A percentile compares a stretch with the other conserved stretches of the same genome.
Evolutionary conservation across 64 coral and sea anemone species (phyloP).

Genomic region (Pachyseris speciosa): DNA sequence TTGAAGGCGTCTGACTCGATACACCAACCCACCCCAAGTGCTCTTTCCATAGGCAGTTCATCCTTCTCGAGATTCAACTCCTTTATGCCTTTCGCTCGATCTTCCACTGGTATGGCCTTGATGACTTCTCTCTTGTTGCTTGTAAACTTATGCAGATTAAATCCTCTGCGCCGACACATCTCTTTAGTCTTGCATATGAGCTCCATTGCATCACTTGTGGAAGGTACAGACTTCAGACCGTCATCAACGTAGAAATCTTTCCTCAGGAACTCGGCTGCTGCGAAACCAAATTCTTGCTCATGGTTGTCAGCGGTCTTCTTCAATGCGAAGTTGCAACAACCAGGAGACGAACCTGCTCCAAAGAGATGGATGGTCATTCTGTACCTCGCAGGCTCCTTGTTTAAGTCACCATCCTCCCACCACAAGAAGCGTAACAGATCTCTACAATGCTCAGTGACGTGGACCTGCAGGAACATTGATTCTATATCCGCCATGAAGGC

Average conservation of each 20-base stretch:
- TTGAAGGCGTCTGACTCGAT: constrained; percentile 19
- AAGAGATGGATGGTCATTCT: constrained; percentile 78
- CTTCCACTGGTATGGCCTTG: constrained; percentile 4
- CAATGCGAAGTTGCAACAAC: constrained; percentile 49
- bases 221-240: constrained; percentile 51
- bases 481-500: constrained; percentile 63
- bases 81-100: constrained; percentile 3
- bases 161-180: not conserved
- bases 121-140: not conserved
- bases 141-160: not conserved
- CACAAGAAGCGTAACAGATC: constrained; percentile 69
- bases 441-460: constrained; percentile 35
- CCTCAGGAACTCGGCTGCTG: constrained; percentile 45
- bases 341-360: constrained; percentile 64
- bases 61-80: not conserved
- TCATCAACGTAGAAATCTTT: constrained; percentile 75
- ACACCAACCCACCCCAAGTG: constrained; percentile 19
- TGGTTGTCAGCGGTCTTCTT: constrained; percentile 57
- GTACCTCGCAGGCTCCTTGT: constrained; percentile 35
- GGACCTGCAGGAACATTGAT: constrained; percentile 77
- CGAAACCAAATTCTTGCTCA: constrained; percentile 24
- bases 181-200: constrained; percentile 22
- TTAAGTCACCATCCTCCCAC: constrained; percentile 66
- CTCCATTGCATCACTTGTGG: constrained; percentile 2
- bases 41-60: constrained; percentile 24